phyloP scores from a whole-genome alignment of 1,140 invertebrate species.

The Epicauta chinensis region DNA sequence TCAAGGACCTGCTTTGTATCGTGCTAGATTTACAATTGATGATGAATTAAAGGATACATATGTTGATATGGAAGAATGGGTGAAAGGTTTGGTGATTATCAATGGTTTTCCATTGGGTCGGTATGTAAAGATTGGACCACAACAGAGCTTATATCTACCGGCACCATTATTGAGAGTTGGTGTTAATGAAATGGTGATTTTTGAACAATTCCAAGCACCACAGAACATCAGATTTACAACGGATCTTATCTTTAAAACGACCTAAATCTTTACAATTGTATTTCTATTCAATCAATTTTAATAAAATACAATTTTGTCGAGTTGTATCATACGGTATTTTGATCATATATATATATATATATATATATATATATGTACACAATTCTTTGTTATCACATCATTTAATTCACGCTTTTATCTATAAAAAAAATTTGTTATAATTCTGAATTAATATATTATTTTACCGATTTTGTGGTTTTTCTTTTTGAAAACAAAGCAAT shows the following conservation, averaged over 20 bases:
- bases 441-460: too few species aligned
- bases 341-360: too few species aligned
- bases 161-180: constrained; percentile 46
- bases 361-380: too few species aligned
- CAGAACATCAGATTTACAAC: constrained; percentile 19
- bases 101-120: constrained; percentile 58
- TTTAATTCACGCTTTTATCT: too few species aligned
- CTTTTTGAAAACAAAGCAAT: too few species aligned
- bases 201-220: constrained; percentile 29
- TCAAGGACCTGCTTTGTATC: constrained; percentile 33
- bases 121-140: constrained; percentile 50
- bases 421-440: too few species aligned
- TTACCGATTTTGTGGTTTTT: too few species aligned
- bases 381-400: too few species aligned
- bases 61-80: constrained; percentile 43
- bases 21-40: constrained; percentile 19
- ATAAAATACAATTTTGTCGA: too few species aligned
- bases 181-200: constrained; percentile 41
- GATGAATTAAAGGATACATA: constrained; percentile 19
- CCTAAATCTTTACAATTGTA: too few species aligned
- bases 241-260: constrained; percentile 22
- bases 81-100: constrained; percentile 52
- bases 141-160: constrained; percentile 51
- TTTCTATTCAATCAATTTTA: too few species aligned
- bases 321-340: too few species aligned